These are phyloP conservation scores for Melanerpes aurifrons DNA, from an alignment of 2,113 vertebrate species.

Conservation along the genomic window DNA sequence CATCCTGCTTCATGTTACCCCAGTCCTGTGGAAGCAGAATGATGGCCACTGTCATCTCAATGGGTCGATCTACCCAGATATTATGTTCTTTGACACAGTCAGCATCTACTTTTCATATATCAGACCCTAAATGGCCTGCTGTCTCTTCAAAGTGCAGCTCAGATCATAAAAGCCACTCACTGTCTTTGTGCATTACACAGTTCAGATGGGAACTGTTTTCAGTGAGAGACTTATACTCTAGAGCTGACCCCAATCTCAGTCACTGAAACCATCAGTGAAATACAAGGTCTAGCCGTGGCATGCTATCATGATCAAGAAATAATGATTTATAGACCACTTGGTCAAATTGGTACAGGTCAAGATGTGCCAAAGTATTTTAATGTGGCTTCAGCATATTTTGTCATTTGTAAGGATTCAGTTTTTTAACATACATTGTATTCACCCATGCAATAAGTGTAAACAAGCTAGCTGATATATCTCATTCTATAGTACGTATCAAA, in stretches of 20 bases:
- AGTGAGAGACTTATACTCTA: background rate
- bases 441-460: background rate
- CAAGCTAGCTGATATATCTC: background rate
- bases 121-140: background rate
- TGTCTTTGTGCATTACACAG: background rate
- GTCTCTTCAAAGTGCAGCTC: background rate
- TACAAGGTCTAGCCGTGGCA: background rate
- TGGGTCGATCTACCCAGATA: background rate
- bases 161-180: constrained; percentile 10
- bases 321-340: background rate
- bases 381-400: background rate
- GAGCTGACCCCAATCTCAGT: background rate
- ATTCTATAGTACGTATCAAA: background rate
- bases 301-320: background rate
- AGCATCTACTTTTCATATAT: background rate
- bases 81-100: background rate
- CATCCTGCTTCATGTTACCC: background rate
- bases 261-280: constrained; percentile 9
- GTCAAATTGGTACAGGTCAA: background rate
- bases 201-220: constrained; percentile 33
- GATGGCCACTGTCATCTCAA: background rate
- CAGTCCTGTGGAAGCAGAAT: background rate
- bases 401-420: background rate
- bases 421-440: background rate
- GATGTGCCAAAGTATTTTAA: background rate